phyloP scores from a whole-genome alignment of 2,113 vertebrate genomes.

The Synchiropus splendidus region DNA sequence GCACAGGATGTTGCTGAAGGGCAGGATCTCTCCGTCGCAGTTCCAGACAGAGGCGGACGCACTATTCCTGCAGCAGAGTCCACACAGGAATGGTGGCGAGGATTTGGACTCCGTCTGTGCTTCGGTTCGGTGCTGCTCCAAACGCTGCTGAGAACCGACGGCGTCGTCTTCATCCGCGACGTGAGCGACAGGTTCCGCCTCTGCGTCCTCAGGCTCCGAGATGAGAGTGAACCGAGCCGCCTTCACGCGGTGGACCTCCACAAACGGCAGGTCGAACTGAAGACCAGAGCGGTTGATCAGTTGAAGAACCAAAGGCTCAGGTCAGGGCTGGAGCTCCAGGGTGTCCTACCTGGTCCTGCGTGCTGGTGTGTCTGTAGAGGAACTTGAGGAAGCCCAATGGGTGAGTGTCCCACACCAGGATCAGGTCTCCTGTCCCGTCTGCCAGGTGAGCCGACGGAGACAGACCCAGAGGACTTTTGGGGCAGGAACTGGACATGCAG shows the following conservation, averaged over 20 bases:
- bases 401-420: conserved; percentile 68
- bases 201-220: conserved; percentile 22
- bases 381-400: conserved; percentile 65
- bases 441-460: conserved; percentile 76
- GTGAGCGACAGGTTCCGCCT: conserved; percentile 2
- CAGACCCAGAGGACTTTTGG: conserved; percentile 70
- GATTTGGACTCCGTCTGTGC: conserved; percentile 20
- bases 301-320: conserved; percentile 71
- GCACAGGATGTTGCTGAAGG: conserved; percentile 56
- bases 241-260: conserved; percentile 73
- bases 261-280: conserved; percentile 76
- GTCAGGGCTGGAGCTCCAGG: neutral
- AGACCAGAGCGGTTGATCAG: neutral
- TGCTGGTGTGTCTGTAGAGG: conserved; percentile 69
- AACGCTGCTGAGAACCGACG: conserved; percentile 25
- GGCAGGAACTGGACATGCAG: conserved; percentile 76
- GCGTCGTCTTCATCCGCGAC: conserved; percentile 11
- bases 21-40: conserved; percentile 73
- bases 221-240: conserved; percentile 62
- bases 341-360: conserved; percentile 67
- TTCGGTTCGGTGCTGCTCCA: conserved; percentile 42
- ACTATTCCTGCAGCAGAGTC: conserved; percentile 47
- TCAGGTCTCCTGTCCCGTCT: conserved; percentile 74
- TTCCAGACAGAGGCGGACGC: conserved; percentile 67
- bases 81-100: conserved; percentile 32